These are phyloP conservation scores for Synergus umbraculus DNA, from an alignment of 2,888 invertebrate genomes.

Conservation along the genomic window DNA sequence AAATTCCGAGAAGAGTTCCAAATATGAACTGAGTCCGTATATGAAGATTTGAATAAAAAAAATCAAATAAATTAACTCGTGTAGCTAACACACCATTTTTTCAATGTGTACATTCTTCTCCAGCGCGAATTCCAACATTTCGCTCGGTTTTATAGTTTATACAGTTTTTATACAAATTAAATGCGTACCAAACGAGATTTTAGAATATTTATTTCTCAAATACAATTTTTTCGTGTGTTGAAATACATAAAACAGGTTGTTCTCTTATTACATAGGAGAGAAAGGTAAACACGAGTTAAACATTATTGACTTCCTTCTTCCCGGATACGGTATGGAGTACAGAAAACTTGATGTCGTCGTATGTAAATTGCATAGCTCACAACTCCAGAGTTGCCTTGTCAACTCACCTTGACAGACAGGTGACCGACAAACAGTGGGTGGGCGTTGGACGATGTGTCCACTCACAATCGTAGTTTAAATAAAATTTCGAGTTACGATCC, in stretches of 20 bases:
- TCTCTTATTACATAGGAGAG: neutral
- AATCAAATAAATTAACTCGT: neutral
- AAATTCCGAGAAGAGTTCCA: neutral
- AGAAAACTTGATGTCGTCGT: constrained; percentile 9
- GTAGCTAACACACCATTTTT: neutral
- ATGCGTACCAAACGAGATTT: neutral
- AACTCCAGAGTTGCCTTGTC: constrained; percentile 13
- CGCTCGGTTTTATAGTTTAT: neutral
- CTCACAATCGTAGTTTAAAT: constrained; percentile 13
- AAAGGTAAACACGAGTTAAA: neutral
- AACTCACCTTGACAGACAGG: constrained; percentile 26
- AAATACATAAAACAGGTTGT: neutral
- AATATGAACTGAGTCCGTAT: neutral
- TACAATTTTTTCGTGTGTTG: neutral
- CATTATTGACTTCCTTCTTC: constrained; percentile 23
- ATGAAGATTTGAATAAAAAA: neutral
- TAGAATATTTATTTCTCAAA: neutral
- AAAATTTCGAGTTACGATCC: constrained; percentile 21
- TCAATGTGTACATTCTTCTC: neutral
- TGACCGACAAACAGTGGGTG: neutral
- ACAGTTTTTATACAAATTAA: neutral
- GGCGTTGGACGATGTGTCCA: constrained; percentile 21
- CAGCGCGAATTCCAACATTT: neutral
- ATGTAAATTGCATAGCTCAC: neutral
- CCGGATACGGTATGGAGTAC: neutral